These are phyloP conservation scores for Diabrotica balteata DNA, from an alignment of 2,888 invertebrate genomes.

Conservation along the genomic window DNA sequence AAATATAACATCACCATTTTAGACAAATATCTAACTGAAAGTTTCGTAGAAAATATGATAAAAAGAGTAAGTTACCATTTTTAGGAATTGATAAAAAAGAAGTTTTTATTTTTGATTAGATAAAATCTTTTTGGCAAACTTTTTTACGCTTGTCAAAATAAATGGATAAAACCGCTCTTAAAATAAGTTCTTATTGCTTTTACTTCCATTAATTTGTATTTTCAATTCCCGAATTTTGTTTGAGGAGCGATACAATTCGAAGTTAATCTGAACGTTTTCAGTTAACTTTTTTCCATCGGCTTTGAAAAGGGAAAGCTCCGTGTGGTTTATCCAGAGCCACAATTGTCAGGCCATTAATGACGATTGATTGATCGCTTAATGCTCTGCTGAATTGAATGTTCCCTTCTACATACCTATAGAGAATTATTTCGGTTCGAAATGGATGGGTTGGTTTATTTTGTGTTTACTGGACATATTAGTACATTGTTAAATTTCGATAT, in stretches of 20 bases:
- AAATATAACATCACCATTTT: too few species aligned
- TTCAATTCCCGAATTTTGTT: conserved; percentile 3
- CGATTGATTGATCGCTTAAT: conserved; percentile 23
- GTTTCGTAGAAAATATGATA: too few species aligned
- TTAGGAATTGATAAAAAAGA: too few species aligned
- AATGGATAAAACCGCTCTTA: not conserved
- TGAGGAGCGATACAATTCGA: conserved; percentile 1
- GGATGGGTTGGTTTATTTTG: conserved; percentile 2
- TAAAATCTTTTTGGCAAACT: too few species aligned
- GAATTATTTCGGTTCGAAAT: conserved; percentile 8
- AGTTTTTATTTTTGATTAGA: too few species aligned
- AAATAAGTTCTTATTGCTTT: conserved; percentile 4
- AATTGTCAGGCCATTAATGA: conserved; percentile 17
- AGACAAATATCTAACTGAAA: too few species aligned
- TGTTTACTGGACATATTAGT: not conserved
- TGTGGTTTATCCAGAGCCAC: conserved; percentile 20
- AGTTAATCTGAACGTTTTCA: conserved; percentile 15
- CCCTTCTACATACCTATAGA: not conserved
- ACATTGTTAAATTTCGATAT: too few species aligned
- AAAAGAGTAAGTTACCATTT: too few species aligned
- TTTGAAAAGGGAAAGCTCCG: conserved; percentile 19
- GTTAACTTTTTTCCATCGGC: conserved; percentile 15
- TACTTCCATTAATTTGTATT: conserved; percentile 3
- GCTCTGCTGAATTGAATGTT: conserved; percentile 18
- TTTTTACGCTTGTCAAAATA: too few species aligned